Percentiles rank a stretch among this genome's conserved stretches.
phyloP scores from a whole-genome alignment of 2,888 invertebrate species.

The Hesperia comma region DNA sequence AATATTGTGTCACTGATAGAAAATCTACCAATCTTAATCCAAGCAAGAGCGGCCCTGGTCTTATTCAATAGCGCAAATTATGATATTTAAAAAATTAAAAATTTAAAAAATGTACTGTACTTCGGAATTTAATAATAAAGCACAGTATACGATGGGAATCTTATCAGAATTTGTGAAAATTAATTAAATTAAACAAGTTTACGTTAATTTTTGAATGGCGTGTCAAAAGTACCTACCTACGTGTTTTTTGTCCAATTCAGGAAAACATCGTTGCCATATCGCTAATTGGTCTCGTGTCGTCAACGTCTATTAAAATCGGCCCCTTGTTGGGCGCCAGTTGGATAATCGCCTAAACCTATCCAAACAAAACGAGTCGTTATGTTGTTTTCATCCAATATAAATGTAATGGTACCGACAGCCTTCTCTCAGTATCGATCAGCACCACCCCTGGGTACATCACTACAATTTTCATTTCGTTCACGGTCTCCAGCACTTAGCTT shows the following conservation, averaged over 20 bases:
- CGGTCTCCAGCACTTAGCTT: slow-evolving; percentile 50
- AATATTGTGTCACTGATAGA: too few species aligned
- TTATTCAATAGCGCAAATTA: too few species aligned
- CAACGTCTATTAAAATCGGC: background rate
- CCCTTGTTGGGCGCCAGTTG: slow-evolving; percentile 9
- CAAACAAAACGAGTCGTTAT: too few species aligned
- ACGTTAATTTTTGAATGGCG: background rate
- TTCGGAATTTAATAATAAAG: too few species aligned
- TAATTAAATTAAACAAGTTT: background rate
- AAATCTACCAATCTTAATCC: too few species aligned
- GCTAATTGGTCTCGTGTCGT: slow-evolving; percentile 6
- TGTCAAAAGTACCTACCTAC: background rate
- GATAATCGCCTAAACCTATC: background rate
- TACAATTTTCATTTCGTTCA: slow-evolving; percentile 40
- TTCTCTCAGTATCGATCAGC: background rate
- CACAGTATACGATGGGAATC: too few species aligned
- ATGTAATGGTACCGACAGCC: background rate
- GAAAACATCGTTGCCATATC: background rate
- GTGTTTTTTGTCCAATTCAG: background rate
- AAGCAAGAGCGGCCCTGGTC: too few species aligned
- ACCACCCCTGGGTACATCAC: slow-evolving; percentile 3
- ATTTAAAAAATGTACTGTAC: too few species aligned
- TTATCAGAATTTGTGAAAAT: background rate
- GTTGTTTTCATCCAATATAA: too few species aligned
- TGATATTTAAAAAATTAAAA: too few species aligned